A percentile compares a stretch with the other conserved stretches of the same genome.
Evolutionary conservation across 2,888 invertebrate genomes (phyloP).

Genomic region (Agonopterix subpropinquella): DNA sequence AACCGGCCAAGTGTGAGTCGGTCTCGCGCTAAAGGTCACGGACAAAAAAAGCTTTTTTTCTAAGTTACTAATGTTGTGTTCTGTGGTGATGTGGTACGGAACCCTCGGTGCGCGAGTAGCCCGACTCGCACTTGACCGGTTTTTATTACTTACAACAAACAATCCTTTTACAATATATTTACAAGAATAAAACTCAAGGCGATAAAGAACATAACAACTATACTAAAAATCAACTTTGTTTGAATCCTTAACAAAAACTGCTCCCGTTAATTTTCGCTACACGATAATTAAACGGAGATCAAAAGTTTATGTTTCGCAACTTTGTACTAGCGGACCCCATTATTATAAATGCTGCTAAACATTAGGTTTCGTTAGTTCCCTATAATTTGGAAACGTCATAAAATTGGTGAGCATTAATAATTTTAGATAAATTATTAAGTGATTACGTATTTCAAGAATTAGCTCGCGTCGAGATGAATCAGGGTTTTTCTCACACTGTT

Average conservation of each 20-base stretch:
- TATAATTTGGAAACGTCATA: constrained; percentile 47
- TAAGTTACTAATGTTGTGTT: too few species aligned
- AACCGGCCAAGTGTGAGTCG: too few species aligned
- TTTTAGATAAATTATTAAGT: constrained; percentile 21
- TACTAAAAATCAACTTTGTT: background rate
- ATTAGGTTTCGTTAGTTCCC: constrained; percentile 31
- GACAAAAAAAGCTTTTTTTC: too few species aligned
- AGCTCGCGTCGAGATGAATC: background rate
- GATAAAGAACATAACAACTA: too few species aligned
- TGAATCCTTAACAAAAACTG: constrained; percentile 21
- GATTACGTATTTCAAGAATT: background rate
- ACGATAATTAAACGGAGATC: constrained; percentile 36
- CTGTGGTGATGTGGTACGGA: too few species aligned
- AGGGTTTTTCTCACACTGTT: background rate
- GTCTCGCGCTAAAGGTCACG: too few species aligned
- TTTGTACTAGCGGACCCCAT: constrained; percentile 36
- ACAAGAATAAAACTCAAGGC: too few species aligned
- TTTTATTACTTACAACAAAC: too few species aligned
- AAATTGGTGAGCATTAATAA: constrained; percentile 30
- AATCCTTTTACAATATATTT: too few species aligned
- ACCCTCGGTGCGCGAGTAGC: too few species aligned
- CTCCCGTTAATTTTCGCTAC: constrained; percentile 39
- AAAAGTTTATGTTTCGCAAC: constrained; percentile 36
- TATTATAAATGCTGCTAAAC: constrained; percentile 43
- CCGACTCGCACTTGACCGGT: too few species aligned